phyloP scores from a whole-genome alignment of 1,140 invertebrate species.

The Lethocerus indicus region DNA sequence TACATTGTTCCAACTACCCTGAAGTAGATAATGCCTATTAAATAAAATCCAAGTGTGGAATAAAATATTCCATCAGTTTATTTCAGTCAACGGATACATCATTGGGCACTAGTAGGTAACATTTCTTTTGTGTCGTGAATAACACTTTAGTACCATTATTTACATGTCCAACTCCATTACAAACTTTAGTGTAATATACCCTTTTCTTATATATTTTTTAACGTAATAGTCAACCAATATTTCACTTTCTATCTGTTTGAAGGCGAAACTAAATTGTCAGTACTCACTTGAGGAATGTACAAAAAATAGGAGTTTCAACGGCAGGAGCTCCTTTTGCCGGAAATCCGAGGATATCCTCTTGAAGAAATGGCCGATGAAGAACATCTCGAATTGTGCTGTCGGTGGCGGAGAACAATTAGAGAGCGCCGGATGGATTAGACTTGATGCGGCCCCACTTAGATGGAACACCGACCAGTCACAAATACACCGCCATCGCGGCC shows the following conservation, averaged over 20 bases:
- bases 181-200: background rate
- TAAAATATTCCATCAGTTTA: background rate
- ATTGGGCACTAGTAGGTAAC: background rate
- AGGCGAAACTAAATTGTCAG: background rate
- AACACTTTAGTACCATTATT: background rate
- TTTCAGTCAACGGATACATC: background rate
- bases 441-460: no score
- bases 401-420: no score
- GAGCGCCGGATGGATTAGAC: no score
- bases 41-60: background rate
- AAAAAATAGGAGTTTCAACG: constrained; percentile 57
- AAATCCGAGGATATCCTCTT: constrained; percentile 48
- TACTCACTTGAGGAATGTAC: constrained; percentile 59
- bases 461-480: no score
- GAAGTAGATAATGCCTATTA: background rate
- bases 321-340: constrained; percentile 47
- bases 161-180: background rate
- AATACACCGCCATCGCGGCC: no score
- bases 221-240: background rate
- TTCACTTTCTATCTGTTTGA: background rate
- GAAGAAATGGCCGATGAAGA: constrained; percentile 33
- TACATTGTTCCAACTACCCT: background rate
- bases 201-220: background rate
- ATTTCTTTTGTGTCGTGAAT: background rate
- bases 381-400: constrained; percentile 13